Conservation (phyloP, 2,888 invertebrate species). For the Bellardia pandia region DNA sequence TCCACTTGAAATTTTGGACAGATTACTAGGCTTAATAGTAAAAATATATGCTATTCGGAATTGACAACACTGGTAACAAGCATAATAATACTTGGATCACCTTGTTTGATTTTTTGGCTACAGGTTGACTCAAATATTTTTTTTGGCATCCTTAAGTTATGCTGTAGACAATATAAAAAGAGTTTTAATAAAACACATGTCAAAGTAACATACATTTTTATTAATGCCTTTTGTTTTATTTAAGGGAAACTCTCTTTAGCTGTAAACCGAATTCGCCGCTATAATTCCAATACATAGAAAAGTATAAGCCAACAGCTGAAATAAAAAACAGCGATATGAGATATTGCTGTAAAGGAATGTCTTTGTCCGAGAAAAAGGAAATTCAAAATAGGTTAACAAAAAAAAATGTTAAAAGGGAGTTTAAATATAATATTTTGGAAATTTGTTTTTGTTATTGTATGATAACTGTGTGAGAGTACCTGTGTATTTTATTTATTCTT, state of each 20-base stretch:
- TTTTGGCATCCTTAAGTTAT: no score
- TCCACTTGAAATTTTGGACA: no score
- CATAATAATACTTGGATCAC: no score
- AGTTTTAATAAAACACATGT: constrained; percentile 22
- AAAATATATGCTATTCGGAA: no score
- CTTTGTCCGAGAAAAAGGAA: background rate
- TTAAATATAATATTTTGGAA: constrained; percentile 21
- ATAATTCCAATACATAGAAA: background rate
- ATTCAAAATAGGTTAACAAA: constrained; percentile 29
- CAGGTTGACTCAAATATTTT: no score
- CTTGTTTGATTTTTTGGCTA: no score
- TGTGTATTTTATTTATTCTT: constrained; percentile 14
- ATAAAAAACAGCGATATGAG: background rate
- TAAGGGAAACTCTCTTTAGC: constrained; percentile 15
- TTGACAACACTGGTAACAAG: no score
- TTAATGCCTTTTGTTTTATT: background rate
- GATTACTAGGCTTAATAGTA: no score
- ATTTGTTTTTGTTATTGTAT: background rate
- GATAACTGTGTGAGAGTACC: background rate
- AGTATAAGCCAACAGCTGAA: background rate
- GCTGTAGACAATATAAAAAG: no score
- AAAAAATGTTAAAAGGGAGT: constrained; percentile 35
- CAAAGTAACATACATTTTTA: background rate
- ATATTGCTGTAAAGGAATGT: constrained; percentile 4
- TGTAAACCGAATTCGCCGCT: constrained; percentile 44